Evolutionary conservation across 2,797 vertebrate species (phyloP).

Genomic region (Rhadinocentrus ornatus): DNA sequence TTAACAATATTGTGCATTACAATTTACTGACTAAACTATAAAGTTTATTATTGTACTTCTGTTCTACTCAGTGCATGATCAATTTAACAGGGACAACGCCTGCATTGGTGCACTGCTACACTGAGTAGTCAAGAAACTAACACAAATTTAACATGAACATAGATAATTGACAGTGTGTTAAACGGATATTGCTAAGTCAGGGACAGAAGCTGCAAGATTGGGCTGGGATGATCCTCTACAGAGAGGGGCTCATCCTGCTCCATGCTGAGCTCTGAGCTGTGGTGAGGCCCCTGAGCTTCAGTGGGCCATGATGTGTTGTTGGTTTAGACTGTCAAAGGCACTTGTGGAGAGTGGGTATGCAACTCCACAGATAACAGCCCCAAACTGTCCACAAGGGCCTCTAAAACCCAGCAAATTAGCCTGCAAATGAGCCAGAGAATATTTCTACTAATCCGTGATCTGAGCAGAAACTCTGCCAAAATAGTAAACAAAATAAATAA

Average conservation of each 20-base stretch:
- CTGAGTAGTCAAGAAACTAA: conserved; percentile 7
- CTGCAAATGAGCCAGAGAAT: conserved; percentile 83
- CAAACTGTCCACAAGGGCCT: conserved; percentile 80
- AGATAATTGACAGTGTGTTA: conserved; percentile 52
- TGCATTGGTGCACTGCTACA: not conserved
- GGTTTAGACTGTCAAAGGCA: conserved; percentile 69
- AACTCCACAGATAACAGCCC: conserved; percentile 78
- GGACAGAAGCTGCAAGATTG: conserved; percentile 49
- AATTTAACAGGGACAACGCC: conserved; percentile 3
- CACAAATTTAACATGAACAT: conserved; percentile 51
- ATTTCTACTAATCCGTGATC: conserved; percentile 83
- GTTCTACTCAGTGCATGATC: not conserved
- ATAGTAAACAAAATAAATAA: conserved; percentile 82
- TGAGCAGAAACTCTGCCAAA: conserved; percentile 74
- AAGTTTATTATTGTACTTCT: not conserved
- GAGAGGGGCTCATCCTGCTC: conserved; percentile 69
- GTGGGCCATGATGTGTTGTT: conserved; percentile 69
- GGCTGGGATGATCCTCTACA: conserved; percentile 61
- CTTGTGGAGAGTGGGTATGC: conserved; percentile 73
- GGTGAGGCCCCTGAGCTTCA: conserved; percentile 59
- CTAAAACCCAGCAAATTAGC: conserved; percentile 84
- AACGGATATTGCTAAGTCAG: conserved; percentile 54
- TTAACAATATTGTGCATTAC: not conserved
- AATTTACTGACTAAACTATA: not conserved
- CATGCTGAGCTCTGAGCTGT: conserved; percentile 59